Evolutionary conservation across 2,797 vertebrate species (phyloP).

Genomic region (Aplochiton taeniatus): DNA sequence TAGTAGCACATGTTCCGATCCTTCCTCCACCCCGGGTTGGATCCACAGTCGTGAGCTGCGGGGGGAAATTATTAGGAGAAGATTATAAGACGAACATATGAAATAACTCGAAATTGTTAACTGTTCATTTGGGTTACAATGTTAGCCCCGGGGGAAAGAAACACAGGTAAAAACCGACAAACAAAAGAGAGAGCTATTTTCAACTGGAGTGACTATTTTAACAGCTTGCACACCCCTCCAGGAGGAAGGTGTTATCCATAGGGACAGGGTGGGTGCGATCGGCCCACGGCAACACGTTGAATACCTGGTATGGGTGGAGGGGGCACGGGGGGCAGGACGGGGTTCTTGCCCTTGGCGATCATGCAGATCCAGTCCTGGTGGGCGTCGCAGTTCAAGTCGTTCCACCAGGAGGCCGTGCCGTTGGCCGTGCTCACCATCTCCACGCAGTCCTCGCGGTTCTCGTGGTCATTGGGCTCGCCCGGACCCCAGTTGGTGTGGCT

Average conservation of each 20-base stretch:
- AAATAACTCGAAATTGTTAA: too few relatives aligned
- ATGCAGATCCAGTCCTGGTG: slow-evolving; percentile 81
- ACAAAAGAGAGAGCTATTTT: too few relatives aligned
- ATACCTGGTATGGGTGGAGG: slow-evolving; percentile 68
- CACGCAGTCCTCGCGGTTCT: slow-evolving; percentile 76
- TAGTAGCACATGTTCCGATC: slow-evolving; percentile 75
- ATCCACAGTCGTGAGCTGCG: slow-evolving; percentile 76
- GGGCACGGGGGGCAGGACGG: slow-evolving; percentile 66
- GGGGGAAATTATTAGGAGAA: slow-evolving; percentile 1
- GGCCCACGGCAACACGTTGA: not conserved
- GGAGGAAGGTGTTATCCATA: too few relatives aligned
- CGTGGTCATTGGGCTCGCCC: slow-evolving; percentile 78
- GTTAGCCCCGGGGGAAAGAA: too few relatives aligned
- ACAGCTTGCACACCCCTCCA: too few relatives aligned
- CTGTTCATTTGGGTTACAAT: too few relatives aligned
- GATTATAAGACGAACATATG: not conserved
- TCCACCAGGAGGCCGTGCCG: slow-evolving; percentile 73
- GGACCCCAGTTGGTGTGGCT: slow-evolving; percentile 79
- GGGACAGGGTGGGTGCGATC: too few relatives aligned
- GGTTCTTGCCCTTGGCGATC: slow-evolving; percentile 71
- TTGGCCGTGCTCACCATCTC: slow-evolving; percentile 77
- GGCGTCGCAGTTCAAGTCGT: slow-evolving; percentile 79
- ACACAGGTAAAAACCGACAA: too few relatives aligned
- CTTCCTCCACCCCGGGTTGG: slow-evolving; percentile 77
- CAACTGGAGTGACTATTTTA: too few relatives aligned